Evolutionary conservation across 2,113 vertebrate species (phyloP).

Genomic region (Phainopepla nitens): DNA sequence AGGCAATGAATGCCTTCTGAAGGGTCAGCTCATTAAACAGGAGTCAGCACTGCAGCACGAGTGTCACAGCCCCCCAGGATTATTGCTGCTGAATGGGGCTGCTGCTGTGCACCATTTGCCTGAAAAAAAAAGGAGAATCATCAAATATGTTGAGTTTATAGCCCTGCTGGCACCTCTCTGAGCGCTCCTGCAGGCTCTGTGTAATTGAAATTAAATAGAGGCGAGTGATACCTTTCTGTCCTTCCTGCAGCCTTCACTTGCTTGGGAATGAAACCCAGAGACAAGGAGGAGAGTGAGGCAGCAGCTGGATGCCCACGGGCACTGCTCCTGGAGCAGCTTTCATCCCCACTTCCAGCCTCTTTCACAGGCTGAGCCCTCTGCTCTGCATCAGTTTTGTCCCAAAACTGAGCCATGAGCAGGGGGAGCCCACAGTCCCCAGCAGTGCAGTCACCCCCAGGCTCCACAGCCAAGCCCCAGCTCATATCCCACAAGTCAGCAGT

Average conservation of each 20-base stretch:
- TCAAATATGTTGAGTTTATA: not conserved
- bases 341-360: not conserved
- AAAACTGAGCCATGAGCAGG: accelerated
- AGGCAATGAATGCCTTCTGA: not conserved
- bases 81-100: not conserved
- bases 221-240: not conserved
- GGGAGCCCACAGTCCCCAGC: not conserved
- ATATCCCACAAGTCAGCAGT: accelerated
- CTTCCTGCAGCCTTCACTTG: not conserved
- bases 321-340: not conserved
- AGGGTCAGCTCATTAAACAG: not conserved
- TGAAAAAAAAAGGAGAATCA: not conserved
- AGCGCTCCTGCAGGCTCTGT: not conserved
- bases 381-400: accelerated
- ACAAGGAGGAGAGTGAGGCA: not conserved
- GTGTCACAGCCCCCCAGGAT: not conserved
- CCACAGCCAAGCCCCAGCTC: not conserved
- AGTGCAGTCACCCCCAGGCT: accelerated
- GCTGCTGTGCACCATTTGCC: not conserved
- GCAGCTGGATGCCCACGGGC: not conserved
- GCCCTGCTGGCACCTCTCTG: not conserved
- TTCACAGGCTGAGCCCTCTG: accelerated
- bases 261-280: accelerated
- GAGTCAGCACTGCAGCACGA: accelerated
- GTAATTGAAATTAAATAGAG: not conserved